These are phyloP conservation scores for Mylabris sibirica DNA, from an alignment of 2,888 invertebrate species.

Conservation along the genomic window DNA sequence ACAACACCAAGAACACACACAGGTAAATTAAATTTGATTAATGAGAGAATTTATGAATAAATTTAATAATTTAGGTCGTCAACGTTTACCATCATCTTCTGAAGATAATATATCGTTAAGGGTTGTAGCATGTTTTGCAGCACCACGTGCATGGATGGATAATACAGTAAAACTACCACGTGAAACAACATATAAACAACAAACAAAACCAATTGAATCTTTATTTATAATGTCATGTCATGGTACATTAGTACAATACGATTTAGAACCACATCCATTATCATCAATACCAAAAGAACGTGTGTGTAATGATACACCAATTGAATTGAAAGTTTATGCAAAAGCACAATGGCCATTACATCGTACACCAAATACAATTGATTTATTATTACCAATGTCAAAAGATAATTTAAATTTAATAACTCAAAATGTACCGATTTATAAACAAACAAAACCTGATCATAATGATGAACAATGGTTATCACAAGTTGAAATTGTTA, in stretches of 20 bases:
- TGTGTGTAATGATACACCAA: slow-evolving; percentile 83
- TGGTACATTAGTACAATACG: slow-evolving; percentile 87
- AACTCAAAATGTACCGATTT: slow-evolving; percentile 51
- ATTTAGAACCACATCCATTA: slow-evolving; percentile 79
- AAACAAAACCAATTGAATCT: slow-evolving; percentile 76
- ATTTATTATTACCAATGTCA: slow-evolving; percentile 79
- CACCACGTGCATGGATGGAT: slow-evolving; percentile 75
- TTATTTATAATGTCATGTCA: slow-evolving; percentile 89
- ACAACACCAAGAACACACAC: slow-evolving; percentile 63
- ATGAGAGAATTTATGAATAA: not conserved
- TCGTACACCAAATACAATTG: slow-evolving; percentile 68
- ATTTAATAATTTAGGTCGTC: slow-evolving; percentile 63
- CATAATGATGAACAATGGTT: slow-evolving; percentile 85
- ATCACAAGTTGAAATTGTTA: slow-evolving; percentile 96
- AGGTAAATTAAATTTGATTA: slow-evolving; percentile 53
- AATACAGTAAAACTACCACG: slow-evolving; percentile 53
- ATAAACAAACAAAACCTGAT: slow-evolving; percentile 46
- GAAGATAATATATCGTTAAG: slow-evolving; percentile 77
- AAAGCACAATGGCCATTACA: slow-evolving; percentile 91
- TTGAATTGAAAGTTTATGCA: slow-evolving; percentile 81
- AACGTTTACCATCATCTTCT: slow-evolving; percentile 73
- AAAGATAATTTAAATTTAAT: slow-evolving; percentile 73
- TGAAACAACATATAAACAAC: slow-evolving; percentile 52
- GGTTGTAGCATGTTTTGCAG: slow-evolving; percentile 82
- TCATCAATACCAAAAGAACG: slow-evolving; percentile 80